Evolutionary conservation across 92 coral and sea anemone species (phyloP), one percentile per base, ranked within the genome.

Genomic region (Pocillopora grandis): DNA sequence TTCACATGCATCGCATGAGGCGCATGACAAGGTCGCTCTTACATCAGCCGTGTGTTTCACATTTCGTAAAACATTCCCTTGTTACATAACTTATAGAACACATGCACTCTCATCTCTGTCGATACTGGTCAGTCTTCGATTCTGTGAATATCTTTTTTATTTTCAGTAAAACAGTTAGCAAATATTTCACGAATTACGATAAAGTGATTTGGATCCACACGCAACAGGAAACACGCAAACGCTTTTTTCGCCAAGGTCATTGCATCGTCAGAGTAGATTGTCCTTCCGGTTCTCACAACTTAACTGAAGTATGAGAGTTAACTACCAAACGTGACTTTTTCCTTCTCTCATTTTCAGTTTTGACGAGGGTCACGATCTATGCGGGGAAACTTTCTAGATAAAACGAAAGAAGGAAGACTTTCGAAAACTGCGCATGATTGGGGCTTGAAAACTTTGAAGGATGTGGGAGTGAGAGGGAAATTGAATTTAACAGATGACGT

Each of bases 1-100:
- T 20, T 62, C 79, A 82, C 65, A 71, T 63, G 33, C 18, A 72
- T 75, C 79, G 49, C 79, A 80, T 71, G 85, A 67, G 18, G 55
- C 80, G 64, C 73, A 63, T 83, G 86, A 83, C 78, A 0, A 71
- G 16, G 15, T 48, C 14, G 27, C 27, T 65, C 66, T 73, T 83
- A 80, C 86, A 74, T 83, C 86, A 74, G 72, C 63, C 79, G 52
- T 42, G 8, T 42, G 8, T 3, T 57, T 14, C 15, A 12, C 63
- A 18, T 83, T 73, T 52, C 80, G 19, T 73, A 83, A 83, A 13
- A 52, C 72, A 59, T 59, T 59, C 10, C 18, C 72, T 27, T 67
- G 35, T 27, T 67, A 31, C 49, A 67, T n/a, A 67, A 67, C 42
- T 27, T 27, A 27, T 0, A 7, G 9, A 15, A 16, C 18, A 0